A percentile compares a stretch with the other conserved stretches of the same genome.
Conservation (phyloP, 1,140 invertebrate genomes). For the Anastatus disparis region DNA sequence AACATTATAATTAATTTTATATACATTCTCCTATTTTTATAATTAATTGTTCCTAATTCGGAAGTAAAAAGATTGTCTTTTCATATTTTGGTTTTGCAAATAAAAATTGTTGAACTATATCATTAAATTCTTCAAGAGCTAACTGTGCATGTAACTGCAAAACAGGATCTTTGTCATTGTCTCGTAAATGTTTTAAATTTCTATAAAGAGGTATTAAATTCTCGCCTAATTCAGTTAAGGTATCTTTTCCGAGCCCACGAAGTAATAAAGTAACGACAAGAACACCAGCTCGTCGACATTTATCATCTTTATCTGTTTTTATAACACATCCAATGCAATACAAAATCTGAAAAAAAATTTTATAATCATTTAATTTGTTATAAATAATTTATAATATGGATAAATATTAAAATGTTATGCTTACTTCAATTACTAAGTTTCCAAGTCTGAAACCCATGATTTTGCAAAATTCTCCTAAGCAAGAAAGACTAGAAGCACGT, state of each 20-base stretch:
- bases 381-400: slow-evolving; percentile 4
- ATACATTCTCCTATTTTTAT: neutral
- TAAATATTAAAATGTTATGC: slow-evolving; percentile 23
- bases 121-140: slow-evolving; percentile 80
- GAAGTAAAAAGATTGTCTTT: slow-evolving; percentile 69
- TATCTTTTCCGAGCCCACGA: slow-evolving; percentile 77
- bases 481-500: slow-evolving; percentile 84
- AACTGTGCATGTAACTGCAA: slow-evolving; percentile 79
- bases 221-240: slow-evolving; percentile 73
- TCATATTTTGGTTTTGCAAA: slow-evolving; percentile 70
- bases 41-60: slow-evolving; percentile 21
- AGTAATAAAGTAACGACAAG: slow-evolving; percentile 78
- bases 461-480: slow-evolving; percentile 85
- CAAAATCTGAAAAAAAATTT: slow-evolving; percentile 70
- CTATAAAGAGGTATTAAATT: slow-evolving; percentile 77
- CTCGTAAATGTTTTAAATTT: slow-evolving; percentile 74
- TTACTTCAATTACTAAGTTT: slow-evolving; percentile 78
- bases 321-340: slow-evolving; percentile 76
- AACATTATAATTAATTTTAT: neutral
- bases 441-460: slow-evolving; percentile 80
- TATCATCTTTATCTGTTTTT: slow-evolving; percentile 74
- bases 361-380: slow-evolving; percentile 30
- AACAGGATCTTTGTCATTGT: slow-evolving; percentile 74
- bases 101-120: slow-evolving; percentile 74
- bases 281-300: slow-evolving; percentile 83